Base-by-base conservation (phyloP, 2,797 vertebrate species). In the Borostomias antarcticus region DNA sequence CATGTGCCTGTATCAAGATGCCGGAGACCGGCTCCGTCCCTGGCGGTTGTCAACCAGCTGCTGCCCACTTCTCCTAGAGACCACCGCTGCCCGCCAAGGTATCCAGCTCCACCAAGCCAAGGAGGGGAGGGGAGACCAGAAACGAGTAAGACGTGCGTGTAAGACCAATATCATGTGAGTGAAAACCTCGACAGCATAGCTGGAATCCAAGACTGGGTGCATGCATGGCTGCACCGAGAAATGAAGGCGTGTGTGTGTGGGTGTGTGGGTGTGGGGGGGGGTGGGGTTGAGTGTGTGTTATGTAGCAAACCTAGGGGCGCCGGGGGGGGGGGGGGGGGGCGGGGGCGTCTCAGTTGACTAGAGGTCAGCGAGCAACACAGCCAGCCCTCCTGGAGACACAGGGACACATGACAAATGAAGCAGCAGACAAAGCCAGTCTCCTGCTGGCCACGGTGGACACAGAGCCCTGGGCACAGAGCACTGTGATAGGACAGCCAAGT, bases 1-100 rank as follows among this genome's bases (percentile, higher is more conserved):
- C 58, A 66, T 58, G 53, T 30, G 33, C 53, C 53, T 28, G 48
- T 58, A 48, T n/a, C n/a, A 48, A 66, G 64, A 58, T 47, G 52
- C 52, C 53, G n/a, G 9, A 30, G 64, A 32, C 26, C 48, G 43
- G 28, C 43, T 17, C 19, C 30, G 2, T 66, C 25, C 53, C 63
- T 58, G 64, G 29, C 1, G 47, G 57, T 48, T 53, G 4, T 17
- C 35, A 56, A 47, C 64, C 53, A 57, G 64, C 52, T 51, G 30
- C 45, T 66, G 45, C 29, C 64, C 50, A 45, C n/a, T 58, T 66
- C 56, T 48, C 47, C 25, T 43, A 35, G 29, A 35, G 13, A 7
- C 19, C n/a, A n/a, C n/a, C 25, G 15, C 26, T n/a, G 37, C 29
- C 45, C 17, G 5, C 2, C 2, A 8, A 13, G 9, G 5, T 13